Evolutionary conservation across 2,113 vertebrate genomes (phyloP).

Genomic region (Galemys pyrenaicus): DNA sequence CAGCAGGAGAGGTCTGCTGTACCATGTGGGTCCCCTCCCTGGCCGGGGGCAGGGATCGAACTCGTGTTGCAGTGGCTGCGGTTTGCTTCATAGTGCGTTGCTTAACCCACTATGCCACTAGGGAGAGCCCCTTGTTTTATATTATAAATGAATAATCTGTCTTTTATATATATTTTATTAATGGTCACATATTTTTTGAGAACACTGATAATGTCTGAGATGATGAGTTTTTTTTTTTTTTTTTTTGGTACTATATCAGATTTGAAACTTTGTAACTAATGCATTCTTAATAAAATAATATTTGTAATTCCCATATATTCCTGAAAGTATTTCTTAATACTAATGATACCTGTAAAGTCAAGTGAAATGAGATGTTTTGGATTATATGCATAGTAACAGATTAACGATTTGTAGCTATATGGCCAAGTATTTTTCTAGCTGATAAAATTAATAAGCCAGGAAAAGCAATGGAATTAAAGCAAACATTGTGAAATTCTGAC

Average conservation of each 20-base stretch:
- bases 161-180: slow-evolving; percentile 43
- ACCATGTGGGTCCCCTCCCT: no score
- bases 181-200: neutral
- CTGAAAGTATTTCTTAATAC: slow-evolving; percentile 40
- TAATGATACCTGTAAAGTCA: neutral
- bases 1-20: no score
- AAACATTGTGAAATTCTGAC: neutral
- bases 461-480: slow-evolving; percentile 42
- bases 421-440: neutral
- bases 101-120: no score
- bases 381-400: neutral
- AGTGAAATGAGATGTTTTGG: neutral
- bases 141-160: no score
- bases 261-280: no score
- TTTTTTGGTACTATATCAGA: neutral
- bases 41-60: no score
- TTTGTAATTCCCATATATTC: neutral
- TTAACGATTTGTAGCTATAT: neutral
- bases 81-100: no score
- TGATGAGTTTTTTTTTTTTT: neutral
- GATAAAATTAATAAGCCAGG: slow-evolving; percentile 51
- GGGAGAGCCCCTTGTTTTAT: no score
- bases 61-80: no score
- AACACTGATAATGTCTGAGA: neutral
- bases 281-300: neutral